Base-by-base conservation (phyloP, 2,113 vertebrate genomes). In the Papio anubis region DNA sequence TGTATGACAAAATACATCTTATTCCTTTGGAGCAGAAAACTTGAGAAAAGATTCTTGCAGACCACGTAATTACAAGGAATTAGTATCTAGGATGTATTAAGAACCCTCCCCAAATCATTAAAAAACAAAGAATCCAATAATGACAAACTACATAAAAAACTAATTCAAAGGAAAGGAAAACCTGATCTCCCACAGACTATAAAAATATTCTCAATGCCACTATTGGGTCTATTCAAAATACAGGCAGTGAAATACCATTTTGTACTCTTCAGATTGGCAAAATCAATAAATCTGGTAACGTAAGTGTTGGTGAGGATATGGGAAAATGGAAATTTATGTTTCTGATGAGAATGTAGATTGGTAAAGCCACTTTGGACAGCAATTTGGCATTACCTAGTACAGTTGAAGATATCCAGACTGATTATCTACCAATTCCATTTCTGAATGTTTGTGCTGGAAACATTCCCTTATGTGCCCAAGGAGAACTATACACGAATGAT, bases 141-240 rank as follows among this genome's bases (percentile, higher is more conserved):
- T 76, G 68, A 79, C 32, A 73, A 83, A 95, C 50, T 73, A 40
- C 14, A 23, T 80, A 48, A 75, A 93, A 90, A 95, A 95, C 27
- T 68, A 88, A 95, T 95, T 81, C 5, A 16, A 57, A 81, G 40
- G 11, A 93, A 72, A 83, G 59, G 82, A 84, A 87, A 95, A 52
- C 35, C 78, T 32, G 40, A 93, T 52, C 52, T 32, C 11, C 38
- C 59, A 84, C 9, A 32, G 43, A 80, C 55, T 50, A 38, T 73
- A 64, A 89, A 76, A 80, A 75, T 75, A 17, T 75, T 80, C 87
- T 59, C 83, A 52, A 23, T 75, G 52, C 18, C 38, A 21, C 87
- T 55, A 1, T 16, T 27, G 76, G 27, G 23, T 43, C 38, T 72
- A 27, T 79, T 66, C 82, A 75, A 61, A 80, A 73, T 32, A 43